Evolutionary conservation across 2,113 vertebrate species (phyloP), one percentile per base, ranked within the genome.

Genomic region (Nesoenas mayeri): DNA sequence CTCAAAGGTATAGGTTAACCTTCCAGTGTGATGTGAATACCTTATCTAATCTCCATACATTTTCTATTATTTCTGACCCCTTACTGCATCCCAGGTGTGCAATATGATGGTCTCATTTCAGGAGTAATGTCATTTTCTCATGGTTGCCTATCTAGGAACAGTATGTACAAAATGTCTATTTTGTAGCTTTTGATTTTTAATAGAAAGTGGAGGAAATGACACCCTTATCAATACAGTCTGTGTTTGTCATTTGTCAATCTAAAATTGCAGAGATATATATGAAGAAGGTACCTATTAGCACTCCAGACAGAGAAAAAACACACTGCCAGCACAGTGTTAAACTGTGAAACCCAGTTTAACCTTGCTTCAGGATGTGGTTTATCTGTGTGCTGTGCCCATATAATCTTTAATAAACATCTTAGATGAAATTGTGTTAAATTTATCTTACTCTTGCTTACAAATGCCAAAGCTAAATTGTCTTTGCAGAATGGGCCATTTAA

Each of bases 121-220:
- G 36, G 53, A 73, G 75, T 95, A 47, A 38, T 85, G n/a, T 53
- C 7, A 89, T 86, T 91, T 94, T 95, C 67, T 91, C 58, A 36
- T 70, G 90, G 69, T 36, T 80, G 40, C 72, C 89, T 93, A 31
- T 74, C 53, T 57, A 81, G 70, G 21, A 61, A 20, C 81, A 80
- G 6, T 61, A 84, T 38, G 38, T 81, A 57, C 15, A 89, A 78
- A 81, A 85, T 44, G 16, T 75, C 71, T 92, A 2, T 88, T 95
- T 97, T 93, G 75, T 93, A 97, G 88, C 50, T 88, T 88, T 65
- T 73, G 58, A 57, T 84, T 95, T 95, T 93, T 79, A 97, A 96
- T 97, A 95, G 97, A 97, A 97, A 57, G 53, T 77, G 36, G 93
- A 89, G 62, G 80, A 73, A 84, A 61, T 84, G 3, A 71, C 42